These are phyloP conservation scores for Andricus grossulariae DNA, from an alignment of 1,140 invertebrate genomes.

Conservation along the genomic window DNA sequence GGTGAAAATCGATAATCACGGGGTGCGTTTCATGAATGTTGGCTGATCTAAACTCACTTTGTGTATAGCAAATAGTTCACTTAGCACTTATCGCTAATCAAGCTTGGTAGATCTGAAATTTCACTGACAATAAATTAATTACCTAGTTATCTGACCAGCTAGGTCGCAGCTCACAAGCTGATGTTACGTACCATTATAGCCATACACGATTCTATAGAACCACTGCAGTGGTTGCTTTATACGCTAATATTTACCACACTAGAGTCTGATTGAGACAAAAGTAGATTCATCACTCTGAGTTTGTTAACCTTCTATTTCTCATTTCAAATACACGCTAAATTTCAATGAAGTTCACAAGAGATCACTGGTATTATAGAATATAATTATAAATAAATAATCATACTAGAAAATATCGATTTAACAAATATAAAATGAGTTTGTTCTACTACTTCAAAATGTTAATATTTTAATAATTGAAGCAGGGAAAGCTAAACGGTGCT, in stretches of 20 bases:
- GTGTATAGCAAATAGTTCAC: slow-evolving; percentile 39
- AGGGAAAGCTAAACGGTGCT: too few species aligned
- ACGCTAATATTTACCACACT: slow-evolving; percentile 21
- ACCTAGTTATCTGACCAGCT: slow-evolving; percentile 64
- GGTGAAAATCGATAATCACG: slow-evolving; percentile 2
- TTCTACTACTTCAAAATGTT: too few species aligned
- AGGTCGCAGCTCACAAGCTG: slow-evolving; percentile 57
- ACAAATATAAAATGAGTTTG: too few species aligned
- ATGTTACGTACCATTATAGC: slow-evolving; percentile 49
- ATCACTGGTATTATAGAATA: too few species aligned
- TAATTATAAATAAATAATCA: too few species aligned
- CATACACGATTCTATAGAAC: slow-evolving; percentile 53
- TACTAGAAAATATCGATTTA: too few species aligned
- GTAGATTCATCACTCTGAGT: slow-evolving; percentile 50
- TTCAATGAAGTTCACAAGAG: too few species aligned
- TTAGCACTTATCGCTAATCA: slow-evolving; percentile 49
- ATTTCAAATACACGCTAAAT: slow-evolving; percentile 6
- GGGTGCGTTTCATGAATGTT: not conserved
- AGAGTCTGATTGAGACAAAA: slow-evolving; percentile 41
- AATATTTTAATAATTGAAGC: too few species aligned
- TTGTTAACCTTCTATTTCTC: slow-evolving; percentile 39
- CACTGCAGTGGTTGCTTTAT: slow-evolving; percentile 37
- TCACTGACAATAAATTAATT: slow-evolving; percentile 70
- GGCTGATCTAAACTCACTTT: slow-evolving; percentile 40
- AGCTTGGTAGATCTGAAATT: slow-evolving; percentile 64